These are phyloP conservation scores for mouse (Mus musculus) DNA, from an alignment of 2,113 vertebrate genomes.

Conservation along the genomic window GRCm39 chr12:34724501-34725000, in stretches of 20 bases:
- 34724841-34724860: background rate
- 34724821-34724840: background rate
- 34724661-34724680: background rate
- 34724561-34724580: background rate
- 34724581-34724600: background rate
- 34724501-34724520: background rate
- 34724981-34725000: conserved; percentile 39
- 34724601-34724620: background rate
- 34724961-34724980: background rate
- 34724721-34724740: background rate
- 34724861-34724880: background rate
- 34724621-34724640: background rate
- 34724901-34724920: background rate
- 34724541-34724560: background rate
- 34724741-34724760: background rate
- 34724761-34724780: background rate
- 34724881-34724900: background rate
- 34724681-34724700: background rate
- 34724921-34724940: background rate
- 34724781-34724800: background rate
- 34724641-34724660: background rate
- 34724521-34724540: background rate
- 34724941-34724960: background rate
- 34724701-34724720: background rate
- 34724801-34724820: background rate